These are phyloP conservation scores for Benitochromis conjunctus DNA, from an alignment of 2,113 vertebrate species.

Conservation along the genomic window DNA sequence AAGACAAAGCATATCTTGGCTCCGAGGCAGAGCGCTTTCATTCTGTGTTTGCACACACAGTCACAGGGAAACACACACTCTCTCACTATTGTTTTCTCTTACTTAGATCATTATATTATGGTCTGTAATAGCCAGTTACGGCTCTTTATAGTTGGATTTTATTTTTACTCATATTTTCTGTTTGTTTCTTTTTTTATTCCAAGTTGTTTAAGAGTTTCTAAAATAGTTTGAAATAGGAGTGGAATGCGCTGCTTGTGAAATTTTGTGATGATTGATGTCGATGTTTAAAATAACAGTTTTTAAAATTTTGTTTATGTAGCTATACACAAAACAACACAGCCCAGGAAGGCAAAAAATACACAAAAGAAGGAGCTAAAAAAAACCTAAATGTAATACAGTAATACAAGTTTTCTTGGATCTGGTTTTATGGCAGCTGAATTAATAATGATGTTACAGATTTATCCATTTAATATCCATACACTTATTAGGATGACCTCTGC, in stretches of 20 bases:
- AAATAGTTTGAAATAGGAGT: background rate
- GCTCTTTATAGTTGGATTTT: background rate
- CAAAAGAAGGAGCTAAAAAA: background rate
- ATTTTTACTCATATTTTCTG: background rate
- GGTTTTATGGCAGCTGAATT: background rate
- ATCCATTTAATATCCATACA: background rate
- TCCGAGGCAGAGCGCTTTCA: background rate
- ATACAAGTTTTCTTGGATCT: background rate
- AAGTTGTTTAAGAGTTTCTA: background rate
- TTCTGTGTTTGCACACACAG: background rate
- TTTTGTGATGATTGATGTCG: background rate
- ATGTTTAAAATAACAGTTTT: background rate
- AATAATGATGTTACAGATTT: background rate
- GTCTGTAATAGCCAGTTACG: background rate
- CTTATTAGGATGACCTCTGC: background rate
- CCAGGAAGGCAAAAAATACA: background rate
- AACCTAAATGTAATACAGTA: background rate
- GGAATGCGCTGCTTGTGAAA: background rate
- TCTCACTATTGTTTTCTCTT: background rate
- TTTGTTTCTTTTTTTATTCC: background rate
- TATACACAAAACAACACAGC: background rate
- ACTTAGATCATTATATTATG: background rate
- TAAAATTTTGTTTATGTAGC: background rate
- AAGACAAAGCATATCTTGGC: conserved; percentile 21
- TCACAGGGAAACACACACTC: background rate